Evolutionary conservation across 1,140 invertebrate species (phyloP).

Genomic region (Drosophila kurseongensis): DNA sequence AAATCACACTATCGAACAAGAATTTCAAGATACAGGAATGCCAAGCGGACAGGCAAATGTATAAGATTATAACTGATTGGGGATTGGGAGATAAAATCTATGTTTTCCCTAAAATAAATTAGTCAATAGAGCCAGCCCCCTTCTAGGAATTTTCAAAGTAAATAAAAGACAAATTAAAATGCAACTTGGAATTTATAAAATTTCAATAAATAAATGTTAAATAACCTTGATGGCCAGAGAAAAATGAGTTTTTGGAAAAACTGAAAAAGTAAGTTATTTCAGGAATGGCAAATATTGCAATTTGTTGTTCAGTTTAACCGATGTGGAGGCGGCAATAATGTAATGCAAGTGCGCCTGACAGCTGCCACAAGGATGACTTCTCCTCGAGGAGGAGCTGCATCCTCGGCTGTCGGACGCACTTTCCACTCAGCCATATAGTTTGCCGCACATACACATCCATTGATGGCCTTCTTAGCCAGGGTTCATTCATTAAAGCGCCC

Average conservation of each 20-base stretch:
- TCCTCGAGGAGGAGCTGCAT: constrained; percentile 45
- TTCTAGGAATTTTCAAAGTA: neutral
- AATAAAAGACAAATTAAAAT: neutral
- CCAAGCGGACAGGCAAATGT: constrained; percentile 7
- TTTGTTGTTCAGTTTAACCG: constrained; percentile 54
- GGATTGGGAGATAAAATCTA: constrained; percentile 15
- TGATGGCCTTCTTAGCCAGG: constrained; percentile 20
- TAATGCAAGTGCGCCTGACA: constrained; percentile 71
- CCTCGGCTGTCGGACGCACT: constrained; percentile 58
- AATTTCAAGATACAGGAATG: constrained; percentile 11
- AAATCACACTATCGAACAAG: constrained; percentile 59
- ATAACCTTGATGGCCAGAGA: neutral
- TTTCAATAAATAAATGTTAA: neutral
- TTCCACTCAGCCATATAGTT: constrained; percentile 31
- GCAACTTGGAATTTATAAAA: constrained; percentile 24
- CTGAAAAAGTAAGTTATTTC: neutral
- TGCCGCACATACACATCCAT: constrained; percentile 20
- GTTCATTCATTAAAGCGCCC: constrained; percentile 64
- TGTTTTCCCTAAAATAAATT: constrained; percentile 27
- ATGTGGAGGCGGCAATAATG: constrained; percentile 50
- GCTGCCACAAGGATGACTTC: constrained; percentile 54
- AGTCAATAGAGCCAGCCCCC: neutral
- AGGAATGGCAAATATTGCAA: neutral
- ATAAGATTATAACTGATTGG: constrained; percentile 17
- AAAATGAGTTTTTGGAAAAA: neutral